Conservation (phyloP, 2,797 vertebrate species). For the Pempheris klunzingeri region DNA sequence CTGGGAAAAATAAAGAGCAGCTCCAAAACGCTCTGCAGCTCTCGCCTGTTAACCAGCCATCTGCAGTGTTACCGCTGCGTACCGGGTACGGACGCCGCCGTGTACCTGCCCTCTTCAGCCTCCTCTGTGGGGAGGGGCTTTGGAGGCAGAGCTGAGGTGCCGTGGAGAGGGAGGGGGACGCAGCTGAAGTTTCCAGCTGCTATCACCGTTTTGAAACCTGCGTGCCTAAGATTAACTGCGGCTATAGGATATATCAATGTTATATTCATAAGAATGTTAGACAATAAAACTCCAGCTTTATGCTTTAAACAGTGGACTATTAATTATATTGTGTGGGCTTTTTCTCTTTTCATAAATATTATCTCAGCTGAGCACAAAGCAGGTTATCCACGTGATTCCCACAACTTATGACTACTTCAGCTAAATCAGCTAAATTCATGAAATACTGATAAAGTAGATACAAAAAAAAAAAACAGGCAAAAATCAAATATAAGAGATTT, state of each 20-base stretch:
- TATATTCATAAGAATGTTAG: not conserved
- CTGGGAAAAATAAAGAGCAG: too few relatives aligned
- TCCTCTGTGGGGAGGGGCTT: too few relatives aligned
- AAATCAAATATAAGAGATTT: not conserved
- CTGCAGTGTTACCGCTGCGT: too few relatives aligned
- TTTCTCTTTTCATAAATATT: constrained; percentile 9
- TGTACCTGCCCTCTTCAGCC: too few relatives aligned
- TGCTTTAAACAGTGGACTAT: not conserved
- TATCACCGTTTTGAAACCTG: too few relatives aligned
- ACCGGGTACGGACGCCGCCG: too few relatives aligned
- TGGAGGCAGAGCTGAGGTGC: too few relatives aligned
- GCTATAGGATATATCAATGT: not conserved
- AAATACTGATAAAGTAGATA: not conserved
- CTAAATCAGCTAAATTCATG: not conserved
- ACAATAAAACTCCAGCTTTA: constrained; percentile 2
- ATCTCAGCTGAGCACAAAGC: not conserved
- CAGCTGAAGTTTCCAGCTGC: too few relatives aligned
- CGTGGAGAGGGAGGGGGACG: too few relatives aligned
- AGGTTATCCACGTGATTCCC: not conserved
- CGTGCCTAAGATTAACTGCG: too few relatives aligned
- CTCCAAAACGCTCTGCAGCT: too few relatives aligned
- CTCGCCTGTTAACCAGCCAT: too few relatives aligned
- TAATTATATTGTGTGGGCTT: not conserved
- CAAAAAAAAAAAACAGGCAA: not conserved
- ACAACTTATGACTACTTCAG: not conserved